A percentile compares a stretch with the other conserved stretches of the same genome.
Evolutionary conservation across 2,113 vertebrate species (phyloP).

Genomic region (Sceloporus tristichus): DNA sequence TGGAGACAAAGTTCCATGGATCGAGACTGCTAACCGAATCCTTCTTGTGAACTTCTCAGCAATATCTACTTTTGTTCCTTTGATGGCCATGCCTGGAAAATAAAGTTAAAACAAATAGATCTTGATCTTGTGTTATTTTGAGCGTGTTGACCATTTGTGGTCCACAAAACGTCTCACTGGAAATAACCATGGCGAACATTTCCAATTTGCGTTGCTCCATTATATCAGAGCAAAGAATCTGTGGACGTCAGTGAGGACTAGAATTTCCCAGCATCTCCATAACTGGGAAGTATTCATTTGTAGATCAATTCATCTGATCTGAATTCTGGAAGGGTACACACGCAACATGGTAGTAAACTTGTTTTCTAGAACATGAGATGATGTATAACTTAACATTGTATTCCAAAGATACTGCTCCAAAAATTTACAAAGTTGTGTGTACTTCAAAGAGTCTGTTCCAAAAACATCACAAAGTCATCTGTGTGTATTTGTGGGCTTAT

Average conservation of each 20-base stretch:
- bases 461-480: not conserved
- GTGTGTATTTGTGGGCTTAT: too few relatives aligned
- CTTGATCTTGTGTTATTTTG: not conserved
- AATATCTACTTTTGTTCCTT: too few relatives aligned
- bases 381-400: not conserved
- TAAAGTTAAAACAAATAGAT: not conserved
- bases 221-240: not conserved
- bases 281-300: not conserved
- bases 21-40: too few relatives aligned
- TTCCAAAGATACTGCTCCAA: not conserved
- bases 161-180: not conserved
- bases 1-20: too few relatives aligned
- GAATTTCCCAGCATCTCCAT: constrained; percentile 23
- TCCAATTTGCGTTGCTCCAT: not conserved
- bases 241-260: not conserved
- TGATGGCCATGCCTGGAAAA: too few relatives aligned
- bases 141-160: not conserved
- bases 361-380: not conserved
- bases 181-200: not conserved
- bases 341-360: fast-evolving
- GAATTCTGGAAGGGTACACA: not conserved
- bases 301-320: not conserved
- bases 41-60: too few relatives aligned
- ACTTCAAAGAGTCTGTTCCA: not conserved
- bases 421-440: not conserved